phyloP scores from a whole-genome alignment of 2,888 invertebrate species.

The Leptinotarsa peninsularis region DNA sequence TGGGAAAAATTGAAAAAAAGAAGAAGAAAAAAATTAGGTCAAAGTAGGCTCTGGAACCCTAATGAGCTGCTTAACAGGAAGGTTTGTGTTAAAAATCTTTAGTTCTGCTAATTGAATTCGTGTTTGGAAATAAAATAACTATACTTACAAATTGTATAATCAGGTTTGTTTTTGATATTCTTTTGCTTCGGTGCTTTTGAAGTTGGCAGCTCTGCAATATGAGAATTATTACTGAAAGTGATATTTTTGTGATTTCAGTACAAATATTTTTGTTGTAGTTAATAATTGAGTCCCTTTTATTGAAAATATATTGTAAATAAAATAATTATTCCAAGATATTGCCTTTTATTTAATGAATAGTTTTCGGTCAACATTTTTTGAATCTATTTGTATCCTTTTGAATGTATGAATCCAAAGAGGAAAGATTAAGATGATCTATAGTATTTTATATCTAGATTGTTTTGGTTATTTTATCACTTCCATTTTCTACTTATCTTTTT shows the following conservation, averaged over 20 bases:
- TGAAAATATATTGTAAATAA: slow-evolving; percentile 13
- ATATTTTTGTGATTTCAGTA: slow-evolving; percentile 54
- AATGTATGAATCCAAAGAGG: too few species aligned
- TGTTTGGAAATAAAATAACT: neutral
- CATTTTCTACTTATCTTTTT: too few species aligned
- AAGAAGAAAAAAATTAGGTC: slow-evolving; percentile 62
- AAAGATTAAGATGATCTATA: too few species aligned
- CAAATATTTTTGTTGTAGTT: slow-evolving; percentile 44
- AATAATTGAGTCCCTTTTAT: neutral
- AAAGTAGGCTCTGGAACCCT: slow-evolving; percentile 45
- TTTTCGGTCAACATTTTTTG: neutral
- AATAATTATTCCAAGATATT: slow-evolving; percentile 9
- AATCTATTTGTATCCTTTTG: too few species aligned
- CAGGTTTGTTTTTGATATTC: neutral
- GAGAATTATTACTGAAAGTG: slow-evolving; percentile 42
- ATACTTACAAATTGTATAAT: neutral
- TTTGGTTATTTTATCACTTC: too few species aligned
- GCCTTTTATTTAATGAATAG: neutral
- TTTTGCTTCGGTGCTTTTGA: slow-evolving; percentile 22
- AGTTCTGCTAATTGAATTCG: neutral
- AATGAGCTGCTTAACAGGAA: slow-evolving; percentile 2
- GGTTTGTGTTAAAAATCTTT: neutral
- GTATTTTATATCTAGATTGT: too few species aligned
- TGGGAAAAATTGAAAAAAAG: slow-evolving; percentile 59
- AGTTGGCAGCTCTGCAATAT: slow-evolving; percentile 27